Evolutionary conservation across 2,113 vertebrate genomes (phyloP).

Genomic region (Mormyrus iriodes): DNA sequence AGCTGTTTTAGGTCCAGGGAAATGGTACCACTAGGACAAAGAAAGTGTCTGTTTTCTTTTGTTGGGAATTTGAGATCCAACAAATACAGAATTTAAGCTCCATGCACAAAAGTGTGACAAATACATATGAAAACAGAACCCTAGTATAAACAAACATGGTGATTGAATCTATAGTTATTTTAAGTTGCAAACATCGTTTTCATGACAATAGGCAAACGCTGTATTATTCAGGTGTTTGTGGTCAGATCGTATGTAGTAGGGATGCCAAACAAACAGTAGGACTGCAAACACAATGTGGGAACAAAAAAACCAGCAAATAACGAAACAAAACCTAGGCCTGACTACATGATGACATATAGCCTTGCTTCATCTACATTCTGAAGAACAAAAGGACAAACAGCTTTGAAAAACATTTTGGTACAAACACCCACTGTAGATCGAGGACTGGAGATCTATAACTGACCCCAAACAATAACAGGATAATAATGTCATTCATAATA

Average conservation of each 20-base stretch:
- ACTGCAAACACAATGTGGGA: neutral
- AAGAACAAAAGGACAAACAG: neutral
- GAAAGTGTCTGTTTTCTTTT: conserved; percentile 8
- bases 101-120: conserved; percentile 4
- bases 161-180: neutral
- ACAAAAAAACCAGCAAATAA: neutral
- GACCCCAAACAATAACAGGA: neutral
- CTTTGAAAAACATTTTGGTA: neutral
- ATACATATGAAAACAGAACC: neutral
- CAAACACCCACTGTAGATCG: neutral
- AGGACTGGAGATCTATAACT: neutral
- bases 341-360: neutral
- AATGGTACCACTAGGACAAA: neutral
- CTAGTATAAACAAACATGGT: neutral
- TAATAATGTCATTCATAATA: neutral
- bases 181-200: neutral
- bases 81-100: conserved; percentile 52
- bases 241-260: neutral
- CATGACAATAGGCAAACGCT: neutral
- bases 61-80: conserved; percentile 59
- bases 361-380: neutral
- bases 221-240: neutral
- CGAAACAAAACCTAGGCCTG: neutral
- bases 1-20: neutral
- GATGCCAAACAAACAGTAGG: neutral